Percentiles rank a stretch among this genome's conserved stretches.
phyloP scores from a whole-genome alignment of 2,888 invertebrate species.

The Miltochrista miniata region DNA sequence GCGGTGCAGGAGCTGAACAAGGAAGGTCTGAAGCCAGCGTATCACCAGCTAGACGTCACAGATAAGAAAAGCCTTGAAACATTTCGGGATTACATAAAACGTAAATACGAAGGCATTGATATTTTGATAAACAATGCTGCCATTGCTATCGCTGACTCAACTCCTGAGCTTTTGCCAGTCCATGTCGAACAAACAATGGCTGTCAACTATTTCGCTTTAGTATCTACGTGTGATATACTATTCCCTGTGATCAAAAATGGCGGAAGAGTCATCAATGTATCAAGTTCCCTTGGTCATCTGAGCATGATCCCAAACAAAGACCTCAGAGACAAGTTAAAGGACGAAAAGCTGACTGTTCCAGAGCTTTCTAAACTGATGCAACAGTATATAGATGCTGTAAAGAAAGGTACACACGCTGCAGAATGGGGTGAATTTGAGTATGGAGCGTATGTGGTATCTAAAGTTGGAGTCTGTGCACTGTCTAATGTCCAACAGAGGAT shows the following conservation, averaged over 20 bases:
- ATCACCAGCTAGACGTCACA: conserved; percentile 88
- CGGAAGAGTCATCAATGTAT: conserved; percentile 89
- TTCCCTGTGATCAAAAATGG: conserved; percentile 88
- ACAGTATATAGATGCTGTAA: conserved; percentile 85
- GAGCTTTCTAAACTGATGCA: conserved; percentile 86
- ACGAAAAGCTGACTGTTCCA: conserved; percentile 80
- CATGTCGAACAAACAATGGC: conserved; percentile 89
- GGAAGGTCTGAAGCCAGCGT: conserved; percentile 81
- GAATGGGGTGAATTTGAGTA: conserved; percentile 87
- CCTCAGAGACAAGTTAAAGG: conserved; percentile 77
- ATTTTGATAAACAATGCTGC: conserved; percentile 91
- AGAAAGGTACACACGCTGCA: conserved; percentile 56
- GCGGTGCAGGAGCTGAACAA: conserved; percentile 84
- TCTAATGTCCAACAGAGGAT: conserved; percentile 86
- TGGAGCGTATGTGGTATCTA: conserved; percentile 87
- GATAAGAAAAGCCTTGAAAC: conserved; percentile 82
- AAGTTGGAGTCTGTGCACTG: conserved; percentile 88
- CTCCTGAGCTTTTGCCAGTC: conserved; percentile 84
- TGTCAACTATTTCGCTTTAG: conserved; percentile 87
- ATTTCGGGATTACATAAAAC: conserved; percentile 84
- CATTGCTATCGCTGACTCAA: conserved; percentile 85
- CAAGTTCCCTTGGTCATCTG: conserved; percentile 86
- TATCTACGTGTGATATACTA: conserved; percentile 86
- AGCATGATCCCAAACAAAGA: conserved; percentile 79
- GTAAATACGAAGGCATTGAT: conserved; percentile 87